These are phyloP conservation scores for Mallotus villosus DNA, from an alignment of 2,797 vertebrate genomes.

Conservation along the genomic window DNA sequence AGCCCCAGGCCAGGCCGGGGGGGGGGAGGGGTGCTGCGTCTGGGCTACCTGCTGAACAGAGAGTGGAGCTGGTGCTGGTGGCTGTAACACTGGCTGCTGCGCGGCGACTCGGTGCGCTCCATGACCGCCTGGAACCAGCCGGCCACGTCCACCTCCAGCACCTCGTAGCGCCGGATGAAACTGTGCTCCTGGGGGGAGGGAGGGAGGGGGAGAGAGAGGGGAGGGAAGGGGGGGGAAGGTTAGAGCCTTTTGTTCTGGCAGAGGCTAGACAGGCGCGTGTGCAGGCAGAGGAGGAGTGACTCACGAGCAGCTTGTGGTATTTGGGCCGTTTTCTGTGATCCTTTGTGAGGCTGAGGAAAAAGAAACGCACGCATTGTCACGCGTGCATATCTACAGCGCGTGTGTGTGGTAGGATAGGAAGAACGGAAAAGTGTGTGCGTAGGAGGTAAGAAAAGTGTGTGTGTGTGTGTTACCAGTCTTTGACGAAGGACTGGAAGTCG, in stretches of 20 bases:
- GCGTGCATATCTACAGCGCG: background rate
- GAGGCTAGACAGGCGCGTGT: background rate
- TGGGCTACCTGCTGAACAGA: constrained; percentile 93
- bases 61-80: constrained; percentile 92
- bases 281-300: constrained; percentile 35
- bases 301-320: constrained; percentile 95
- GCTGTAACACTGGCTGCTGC: constrained; percentile 89
- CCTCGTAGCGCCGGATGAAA: constrained; percentile 91
- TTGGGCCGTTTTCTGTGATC: constrained; percentile 99
- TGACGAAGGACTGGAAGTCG: constrained; percentile 96
- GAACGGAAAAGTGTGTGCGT: background rate
- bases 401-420: background rate
- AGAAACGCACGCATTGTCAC: constrained; percentile 12
- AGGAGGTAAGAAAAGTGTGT: constrained; percentile 5
- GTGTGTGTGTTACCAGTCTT: constrained; percentile 86
- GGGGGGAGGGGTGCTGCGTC: constrained; percentile 21
- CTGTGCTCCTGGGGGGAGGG: constrained; percentile 80
- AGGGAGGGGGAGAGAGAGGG: background rate
- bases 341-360: constrained; percentile 88
- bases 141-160: constrained; percentile 90
- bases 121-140: constrained; percentile 96
- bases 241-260: too few relatives aligned
- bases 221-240: background rate
- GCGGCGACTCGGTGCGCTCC: constrained; percentile 93
- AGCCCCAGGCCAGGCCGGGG: constrained; percentile 35